A percentile compares a stretch with the other conserved stretches of the same genome.
Conservation (phyloP, 1,140 invertebrate species). For the Diorhabda carinulata region DNA sequence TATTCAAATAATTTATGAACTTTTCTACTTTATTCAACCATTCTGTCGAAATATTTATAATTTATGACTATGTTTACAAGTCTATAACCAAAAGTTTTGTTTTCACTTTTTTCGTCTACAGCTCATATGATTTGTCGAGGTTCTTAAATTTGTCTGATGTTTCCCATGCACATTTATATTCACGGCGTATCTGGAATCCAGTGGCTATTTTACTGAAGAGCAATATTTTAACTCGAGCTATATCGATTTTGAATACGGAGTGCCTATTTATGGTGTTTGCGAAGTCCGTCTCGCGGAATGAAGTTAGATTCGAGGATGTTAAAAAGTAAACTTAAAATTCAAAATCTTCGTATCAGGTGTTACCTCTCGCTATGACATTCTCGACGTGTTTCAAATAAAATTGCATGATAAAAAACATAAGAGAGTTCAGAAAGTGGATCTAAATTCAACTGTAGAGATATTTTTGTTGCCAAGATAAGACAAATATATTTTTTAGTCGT, state of each 20-base stretch:
- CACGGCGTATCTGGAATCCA: background rate
- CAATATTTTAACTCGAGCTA: background rate
- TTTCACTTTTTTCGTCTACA: background rate
- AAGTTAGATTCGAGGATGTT: background rate
- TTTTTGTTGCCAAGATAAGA: no score
- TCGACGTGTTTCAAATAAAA: no score
- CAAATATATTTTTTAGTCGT: no score
- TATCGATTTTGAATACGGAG: constrained; percentile 2
- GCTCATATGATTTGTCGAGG: background rate
- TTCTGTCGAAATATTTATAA: no score
- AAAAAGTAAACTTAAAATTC: background rate
- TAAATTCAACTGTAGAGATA: no score
- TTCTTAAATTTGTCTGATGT: constrained; percentile 2
- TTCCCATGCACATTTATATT: background rate
- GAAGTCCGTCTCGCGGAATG: background rate
- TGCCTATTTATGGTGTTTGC: background rate
- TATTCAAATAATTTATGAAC: no score
- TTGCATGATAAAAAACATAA: no score
- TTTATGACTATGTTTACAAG: background rate
- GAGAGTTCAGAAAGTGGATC: no score
- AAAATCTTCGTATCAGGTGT: background rate
- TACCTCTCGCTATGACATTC: no score
- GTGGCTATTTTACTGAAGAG: background rate
- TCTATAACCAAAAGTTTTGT: background rate
- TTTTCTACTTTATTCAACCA: no score